A percentile compares a stretch with the other conserved stretches of the same genome.
Conservation (phyloP, 2,113 vertebrate species). For the Clarias gariepinus region DNA sequence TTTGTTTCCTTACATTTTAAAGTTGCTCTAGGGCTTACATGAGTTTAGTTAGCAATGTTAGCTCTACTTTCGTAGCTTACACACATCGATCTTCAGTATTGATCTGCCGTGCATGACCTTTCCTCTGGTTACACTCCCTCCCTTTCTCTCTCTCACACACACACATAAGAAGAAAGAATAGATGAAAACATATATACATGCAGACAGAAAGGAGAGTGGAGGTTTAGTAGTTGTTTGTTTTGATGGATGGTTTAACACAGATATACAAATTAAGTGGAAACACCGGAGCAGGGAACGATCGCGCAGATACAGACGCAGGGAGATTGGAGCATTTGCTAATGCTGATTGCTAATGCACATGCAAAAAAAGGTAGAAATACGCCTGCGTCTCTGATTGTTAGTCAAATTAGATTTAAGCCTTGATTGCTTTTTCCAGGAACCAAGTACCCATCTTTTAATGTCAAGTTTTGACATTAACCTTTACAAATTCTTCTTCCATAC, state of each 20-base stretch:
- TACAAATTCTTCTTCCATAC: too few species aligned
- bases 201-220: background rate
- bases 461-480: too few species aligned
- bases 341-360: background rate
- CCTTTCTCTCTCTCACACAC: background rate
- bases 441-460: too few species aligned
- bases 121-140: background rate
- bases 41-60: slow-evolving; percentile 1
- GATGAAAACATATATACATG: background rate
- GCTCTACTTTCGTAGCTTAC: background rate
- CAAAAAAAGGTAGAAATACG: background rate
- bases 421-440: background rate
- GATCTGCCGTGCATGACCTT: slow-evolving; percentile 19
- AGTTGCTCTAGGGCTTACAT: background rate
- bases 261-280: background rate
- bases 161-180: background rate
- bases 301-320: background rate
- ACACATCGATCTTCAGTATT: background rate
- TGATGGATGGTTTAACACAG: background rate
- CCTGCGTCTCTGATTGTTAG: background rate
- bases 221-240: background rate
- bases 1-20: background rate
- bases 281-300: background rate
- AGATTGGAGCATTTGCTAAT: too few species aligned
- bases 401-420: background rate